Percentiles rank a stretch among this genome's conserved stretches.
Conservation (phyloP, 2,888 invertebrate genomes). For the Adineta ricciae region DNA sequence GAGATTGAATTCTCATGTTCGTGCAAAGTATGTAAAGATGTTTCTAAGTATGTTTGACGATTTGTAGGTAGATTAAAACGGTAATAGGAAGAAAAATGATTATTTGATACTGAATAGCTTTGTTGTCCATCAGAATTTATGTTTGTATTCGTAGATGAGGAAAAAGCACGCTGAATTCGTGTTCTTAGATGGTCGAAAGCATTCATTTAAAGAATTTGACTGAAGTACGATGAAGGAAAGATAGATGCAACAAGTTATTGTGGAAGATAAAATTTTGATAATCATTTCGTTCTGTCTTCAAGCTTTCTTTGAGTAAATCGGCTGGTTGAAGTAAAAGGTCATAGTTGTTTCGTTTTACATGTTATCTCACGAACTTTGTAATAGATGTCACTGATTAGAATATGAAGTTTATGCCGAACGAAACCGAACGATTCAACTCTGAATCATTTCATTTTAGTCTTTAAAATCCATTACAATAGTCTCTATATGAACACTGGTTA, state of each 20-base stretch:
- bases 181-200: neutral
- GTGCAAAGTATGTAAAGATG: neutral
- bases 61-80: neutral
- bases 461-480: too few species aligned
- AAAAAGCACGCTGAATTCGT: neutral
- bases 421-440: too few species aligned
- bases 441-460: too few species aligned
- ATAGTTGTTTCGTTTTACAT: neutral
- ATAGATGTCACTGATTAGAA: neutral
- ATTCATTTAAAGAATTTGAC: neutral
- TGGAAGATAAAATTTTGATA: neutral
- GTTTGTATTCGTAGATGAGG: neutral
- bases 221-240: neutral
- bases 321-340: neutral
- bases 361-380: neutral
- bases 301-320: neutral
- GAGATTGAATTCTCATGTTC: neutral
- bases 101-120: neutral
- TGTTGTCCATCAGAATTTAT: neutral
- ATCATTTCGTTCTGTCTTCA: neutral
- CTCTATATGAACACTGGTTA: too few species aligned
- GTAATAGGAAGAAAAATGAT: neutral
- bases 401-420: neutral
- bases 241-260: too few species aligned
- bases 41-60: neutral